A percentile compares a stretch with the other conserved stretches of the same genome.
phyloP scores from a whole-genome alignment of 2,888 invertebrate genomes.

The Lasioglossum vierecki region DNA sequence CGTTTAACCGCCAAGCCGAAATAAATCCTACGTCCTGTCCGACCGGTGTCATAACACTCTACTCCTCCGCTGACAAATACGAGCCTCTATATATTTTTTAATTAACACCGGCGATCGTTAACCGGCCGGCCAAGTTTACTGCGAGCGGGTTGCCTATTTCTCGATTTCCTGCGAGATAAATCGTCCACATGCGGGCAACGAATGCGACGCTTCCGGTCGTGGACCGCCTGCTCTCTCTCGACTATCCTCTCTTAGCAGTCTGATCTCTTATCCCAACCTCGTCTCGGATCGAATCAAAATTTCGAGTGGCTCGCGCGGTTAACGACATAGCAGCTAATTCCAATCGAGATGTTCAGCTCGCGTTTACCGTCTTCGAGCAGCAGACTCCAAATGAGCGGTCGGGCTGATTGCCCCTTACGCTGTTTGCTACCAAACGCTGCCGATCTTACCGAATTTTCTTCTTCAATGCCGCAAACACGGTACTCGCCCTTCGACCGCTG shows the following conservation, averaged over 20 bases:
- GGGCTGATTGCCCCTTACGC: not conserved
- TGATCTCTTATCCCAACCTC: not conserved
- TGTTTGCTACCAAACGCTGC: not conserved
- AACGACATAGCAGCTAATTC: not conserved
- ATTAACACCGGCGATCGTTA: slow-evolving; percentile 27
- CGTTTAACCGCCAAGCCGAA: not conserved
- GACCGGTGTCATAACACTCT: slow-evolving; percentile 33
- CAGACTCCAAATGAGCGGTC: not conserved
- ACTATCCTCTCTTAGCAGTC: not conserved
- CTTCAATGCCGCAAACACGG: not conserved
- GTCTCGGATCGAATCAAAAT: slow-evolving; percentile 24
- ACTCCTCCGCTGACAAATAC: not conserved
- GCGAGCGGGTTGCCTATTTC: slow-evolving; percentile 17
- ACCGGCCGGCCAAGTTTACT: slow-evolving; percentile 2
- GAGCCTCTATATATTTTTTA: slow-evolving; percentile 43
- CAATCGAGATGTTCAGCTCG: not conserved
- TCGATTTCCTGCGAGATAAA: slow-evolving; percentile 59
- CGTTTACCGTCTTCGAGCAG: not conserved
- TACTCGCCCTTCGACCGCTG: not conserved
- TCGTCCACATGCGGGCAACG: slow-evolving; percentile 71
- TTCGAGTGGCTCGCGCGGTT: not conserved
- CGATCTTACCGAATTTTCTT: not conserved
- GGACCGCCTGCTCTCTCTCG: slow-evolving; percentile 17
- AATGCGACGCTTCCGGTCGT: slow-evolving; percentile 72
- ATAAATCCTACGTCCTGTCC: slow-evolving; percentile 34